Conservation (phyloP, 1,140 invertebrate genomes). For the Lucilia cuprina region DNA sequence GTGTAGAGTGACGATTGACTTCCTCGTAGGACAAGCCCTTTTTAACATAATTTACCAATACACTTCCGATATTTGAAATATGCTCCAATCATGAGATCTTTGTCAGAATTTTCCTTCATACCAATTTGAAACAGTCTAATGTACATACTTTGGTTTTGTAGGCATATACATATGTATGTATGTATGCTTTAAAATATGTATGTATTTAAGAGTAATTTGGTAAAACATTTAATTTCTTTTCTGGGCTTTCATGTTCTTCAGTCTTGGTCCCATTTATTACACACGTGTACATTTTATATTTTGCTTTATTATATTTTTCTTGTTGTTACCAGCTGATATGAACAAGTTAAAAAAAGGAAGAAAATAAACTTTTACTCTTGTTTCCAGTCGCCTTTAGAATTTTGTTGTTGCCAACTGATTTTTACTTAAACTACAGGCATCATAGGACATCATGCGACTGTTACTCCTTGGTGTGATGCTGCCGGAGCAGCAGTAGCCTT, state of each 20-base stretch:
- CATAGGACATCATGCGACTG: background rate
- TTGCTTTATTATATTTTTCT: background rate
- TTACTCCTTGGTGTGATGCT: background rate
- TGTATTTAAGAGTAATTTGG: background rate
- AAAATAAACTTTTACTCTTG: constrained; percentile 31
- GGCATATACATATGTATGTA: background rate
- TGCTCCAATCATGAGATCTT: too few relatives aligned
- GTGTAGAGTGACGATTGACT: too few relatives aligned
- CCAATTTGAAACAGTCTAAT: background rate
- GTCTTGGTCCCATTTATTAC: constrained; percentile 13
- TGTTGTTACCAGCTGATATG: background rate
- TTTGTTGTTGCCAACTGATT: background rate
- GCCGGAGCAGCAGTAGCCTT: background rate
- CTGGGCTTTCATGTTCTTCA: background rate
- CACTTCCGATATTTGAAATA: too few relatives aligned
- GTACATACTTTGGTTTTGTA: background rate
- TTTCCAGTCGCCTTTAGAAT: background rate
- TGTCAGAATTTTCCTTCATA: too few relatives aligned
- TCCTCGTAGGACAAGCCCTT: too few relatives aligned
- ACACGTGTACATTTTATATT: background rate
- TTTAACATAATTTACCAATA: too few relatives aligned
- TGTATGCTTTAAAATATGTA: background rate
- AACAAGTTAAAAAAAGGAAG: background rate
- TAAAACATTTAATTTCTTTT: constrained; percentile 14
- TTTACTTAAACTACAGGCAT: background rate